Percentiles rank a stretch among this genome's conserved stretches.
Conservation (phyloP, 2,888 invertebrate species). For the Ormyrus thymus region DNA sequence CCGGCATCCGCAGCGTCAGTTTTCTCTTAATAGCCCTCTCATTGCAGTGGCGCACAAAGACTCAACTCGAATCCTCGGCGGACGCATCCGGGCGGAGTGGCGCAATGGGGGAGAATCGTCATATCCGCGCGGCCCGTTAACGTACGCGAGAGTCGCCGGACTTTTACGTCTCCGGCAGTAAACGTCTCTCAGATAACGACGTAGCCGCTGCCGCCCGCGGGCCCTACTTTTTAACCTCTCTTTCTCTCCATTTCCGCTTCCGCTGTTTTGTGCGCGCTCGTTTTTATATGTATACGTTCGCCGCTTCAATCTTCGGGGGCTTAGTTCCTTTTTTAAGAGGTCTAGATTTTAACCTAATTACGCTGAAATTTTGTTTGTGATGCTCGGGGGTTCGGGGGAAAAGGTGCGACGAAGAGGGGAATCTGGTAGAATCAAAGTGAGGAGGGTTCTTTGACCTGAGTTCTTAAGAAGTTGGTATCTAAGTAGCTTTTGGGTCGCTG, state of each 20-base stretch:
- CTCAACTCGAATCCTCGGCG: conserved; percentile 1
- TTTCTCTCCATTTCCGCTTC: neutral
- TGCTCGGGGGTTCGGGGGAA: too few species aligned
- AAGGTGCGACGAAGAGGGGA: too few species aligned
- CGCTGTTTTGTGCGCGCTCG: neutral
- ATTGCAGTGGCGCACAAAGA: too few species aligned
- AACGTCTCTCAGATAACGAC: conserved; percentile 53
- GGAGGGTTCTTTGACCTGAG: too few species aligned
- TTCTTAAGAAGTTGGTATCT: too few species aligned
- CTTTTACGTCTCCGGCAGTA: conserved; percentile 56
- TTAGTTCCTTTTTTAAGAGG: neutral
- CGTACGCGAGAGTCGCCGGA: neutral
- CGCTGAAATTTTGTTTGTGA: too few species aligned
- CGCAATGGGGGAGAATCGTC: conserved; percentile 33
- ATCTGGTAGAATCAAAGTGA: too few species aligned
- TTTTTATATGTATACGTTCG: neutral
- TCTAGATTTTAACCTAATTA: too few species aligned
- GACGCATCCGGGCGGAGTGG: conserved; percentile 15
- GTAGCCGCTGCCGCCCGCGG: neutral
- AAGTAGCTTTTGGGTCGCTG: too few species aligned
- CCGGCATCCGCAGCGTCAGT: too few species aligned
- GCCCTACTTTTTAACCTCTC: neutral
- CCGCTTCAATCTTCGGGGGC: neutral
- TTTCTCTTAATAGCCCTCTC: too few species aligned
- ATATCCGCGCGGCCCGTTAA: conserved; percentile 5